These are phyloP conservation scores for Eurytemora carolleeae DNA, from an alignment of 1,140 invertebrate species.

Conservation along the genomic window DNA sequence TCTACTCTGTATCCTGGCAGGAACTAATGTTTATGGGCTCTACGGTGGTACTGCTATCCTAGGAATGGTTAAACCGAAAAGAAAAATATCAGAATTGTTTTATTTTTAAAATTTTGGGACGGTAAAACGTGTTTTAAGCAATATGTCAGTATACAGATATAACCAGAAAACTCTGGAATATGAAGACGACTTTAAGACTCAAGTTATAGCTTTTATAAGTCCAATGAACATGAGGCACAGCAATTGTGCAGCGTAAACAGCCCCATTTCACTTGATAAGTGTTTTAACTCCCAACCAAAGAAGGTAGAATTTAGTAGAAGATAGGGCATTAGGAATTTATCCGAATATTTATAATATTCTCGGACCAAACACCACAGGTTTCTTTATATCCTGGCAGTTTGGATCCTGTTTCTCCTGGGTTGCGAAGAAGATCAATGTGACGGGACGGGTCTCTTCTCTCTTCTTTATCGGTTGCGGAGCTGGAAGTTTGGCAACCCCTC, in stretches of 20 bases:
- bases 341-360: neutral
- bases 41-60: slow-evolving; percentile 9
- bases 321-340: no score
- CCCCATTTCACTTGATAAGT: no score
- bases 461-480: slow-evolving; percentile 6
- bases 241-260: no score
- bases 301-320: neutral
- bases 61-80: no score
- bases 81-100: no score
- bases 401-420: slow-evolving; percentile 9
- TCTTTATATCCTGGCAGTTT: slow-evolving; percentile 13
- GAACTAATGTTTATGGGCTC: neutral
- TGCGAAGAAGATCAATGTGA: slow-evolving; percentile 5
- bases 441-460: neutral
- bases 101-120: no score
- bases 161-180: no score
- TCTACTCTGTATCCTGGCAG: neutral
- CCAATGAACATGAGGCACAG: no score
- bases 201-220: no score
- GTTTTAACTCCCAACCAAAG: no score
- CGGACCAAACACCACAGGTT: slow-evolving; percentile 2
- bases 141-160: no score
- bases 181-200: no score
- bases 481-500: neutral
- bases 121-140: neutral